Evolutionary conservation across 2,113 vertebrate genomes (phyloP).

Genomic region (Actinemys pallida): DNA sequence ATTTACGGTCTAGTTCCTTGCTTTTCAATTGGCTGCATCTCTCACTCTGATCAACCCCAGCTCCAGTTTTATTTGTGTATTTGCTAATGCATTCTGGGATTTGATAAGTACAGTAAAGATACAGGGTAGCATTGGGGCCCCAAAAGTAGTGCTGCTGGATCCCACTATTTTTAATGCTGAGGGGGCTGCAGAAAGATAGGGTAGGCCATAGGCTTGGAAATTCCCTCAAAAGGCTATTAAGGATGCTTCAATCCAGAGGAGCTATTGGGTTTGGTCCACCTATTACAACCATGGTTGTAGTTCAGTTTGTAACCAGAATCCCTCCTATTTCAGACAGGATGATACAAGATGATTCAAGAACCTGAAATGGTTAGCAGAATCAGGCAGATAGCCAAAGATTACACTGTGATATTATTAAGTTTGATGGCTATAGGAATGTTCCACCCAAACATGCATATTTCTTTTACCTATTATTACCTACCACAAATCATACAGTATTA

Average conservation of each 20-base stretch:
- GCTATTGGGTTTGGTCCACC: background rate
- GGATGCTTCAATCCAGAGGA: background rate
- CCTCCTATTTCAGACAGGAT: background rate
- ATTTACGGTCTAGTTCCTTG: background rate
- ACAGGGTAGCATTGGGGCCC: background rate
- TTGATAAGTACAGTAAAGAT: background rate
- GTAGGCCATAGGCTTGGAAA: background rate
- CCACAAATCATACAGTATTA: background rate
- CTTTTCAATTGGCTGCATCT: background rate
- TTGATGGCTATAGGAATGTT: background rate
- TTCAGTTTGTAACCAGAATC: background rate
- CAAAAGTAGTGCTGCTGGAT: background rate
- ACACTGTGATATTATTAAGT: background rate
- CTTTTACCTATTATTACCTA: background rate
- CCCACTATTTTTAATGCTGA: background rate
- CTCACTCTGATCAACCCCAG: background rate
- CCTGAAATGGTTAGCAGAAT: background rate
- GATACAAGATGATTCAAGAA: background rate
- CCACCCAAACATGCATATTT: background rate
- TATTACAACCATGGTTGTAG: background rate
- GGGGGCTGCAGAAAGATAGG: background rate
- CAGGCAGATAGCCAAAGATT: background rate
- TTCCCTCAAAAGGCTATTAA: background rate
- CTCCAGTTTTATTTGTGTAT: background rate
- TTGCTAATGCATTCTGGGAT: background rate